Conservation (phyloP, 2,113 vertebrate species). For the Propithecus coquereli region DNA sequence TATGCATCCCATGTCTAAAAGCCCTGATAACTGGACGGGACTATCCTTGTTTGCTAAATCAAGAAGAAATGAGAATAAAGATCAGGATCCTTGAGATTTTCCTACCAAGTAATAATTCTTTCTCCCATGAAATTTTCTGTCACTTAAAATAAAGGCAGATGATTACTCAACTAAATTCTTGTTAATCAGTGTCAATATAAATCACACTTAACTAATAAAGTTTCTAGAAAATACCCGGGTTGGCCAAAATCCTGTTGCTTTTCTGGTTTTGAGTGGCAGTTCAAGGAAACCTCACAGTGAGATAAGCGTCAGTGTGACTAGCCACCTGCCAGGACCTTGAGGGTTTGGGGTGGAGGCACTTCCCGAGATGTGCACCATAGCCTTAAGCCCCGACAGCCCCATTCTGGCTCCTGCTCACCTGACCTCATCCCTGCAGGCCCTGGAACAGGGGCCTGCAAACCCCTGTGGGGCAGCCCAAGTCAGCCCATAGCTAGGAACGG, state of each 20-base stretch:
- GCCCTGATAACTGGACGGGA: background rate
- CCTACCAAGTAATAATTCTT: background rate
- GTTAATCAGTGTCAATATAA: background rate
- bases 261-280: background rate
- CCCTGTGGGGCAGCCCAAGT: background rate
- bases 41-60: background rate
- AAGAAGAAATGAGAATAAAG: background rate
- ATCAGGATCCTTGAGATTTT: background rate
- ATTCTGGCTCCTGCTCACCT: background rate
- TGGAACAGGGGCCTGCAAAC: background rate
- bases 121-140: conserved; percentile 25
- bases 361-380: background rate
- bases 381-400: background rate
- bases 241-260: conserved; percentile 12
- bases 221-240: background rate
- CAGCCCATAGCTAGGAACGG: background rate
- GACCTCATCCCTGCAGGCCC: background rate
- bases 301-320: background rate
- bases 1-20: background rate
- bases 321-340: background rate
- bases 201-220: conserved; percentile 12
- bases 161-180: background rate
- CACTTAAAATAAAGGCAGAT: conserved; percentile 5
- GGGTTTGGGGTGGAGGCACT: background rate
- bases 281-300: conserved; percentile 16